Evolutionary conservation across 2,797 vertebrate genomes (phyloP).

Genomic region (Trachops cirrhosus): DNA sequence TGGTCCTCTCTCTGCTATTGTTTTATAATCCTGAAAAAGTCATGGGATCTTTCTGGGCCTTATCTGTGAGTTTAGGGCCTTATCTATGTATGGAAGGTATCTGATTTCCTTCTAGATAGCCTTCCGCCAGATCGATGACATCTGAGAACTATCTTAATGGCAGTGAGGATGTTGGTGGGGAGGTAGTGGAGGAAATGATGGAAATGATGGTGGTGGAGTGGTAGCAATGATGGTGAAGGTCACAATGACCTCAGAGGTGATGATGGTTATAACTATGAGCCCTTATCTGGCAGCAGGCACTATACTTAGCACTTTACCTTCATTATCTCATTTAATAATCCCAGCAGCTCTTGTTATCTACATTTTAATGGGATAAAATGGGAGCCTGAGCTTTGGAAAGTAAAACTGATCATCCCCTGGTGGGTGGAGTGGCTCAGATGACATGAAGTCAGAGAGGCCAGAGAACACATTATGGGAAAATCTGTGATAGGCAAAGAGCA

Average conservation of each 20-base stretch:
- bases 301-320: neutral
- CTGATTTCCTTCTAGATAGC: neutral
- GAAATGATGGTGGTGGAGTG: neutral
- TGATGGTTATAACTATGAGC: neutral
- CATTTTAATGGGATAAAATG: neutral
- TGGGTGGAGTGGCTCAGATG: neutral
- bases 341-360: neutral
- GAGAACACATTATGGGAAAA: neutral
- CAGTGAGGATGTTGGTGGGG: neutral
- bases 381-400: neutral
- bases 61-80: neutral
- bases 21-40: neutral
- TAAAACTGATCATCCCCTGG: neutral
- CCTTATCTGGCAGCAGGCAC: neutral
- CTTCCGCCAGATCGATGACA: neutral
- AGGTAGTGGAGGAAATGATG: rapidly evolving
- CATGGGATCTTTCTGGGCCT: neutral
- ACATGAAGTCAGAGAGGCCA: neutral
- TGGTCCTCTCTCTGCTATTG: neutral
- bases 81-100: neutral
- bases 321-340: neutral
- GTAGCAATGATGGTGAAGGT: neutral
- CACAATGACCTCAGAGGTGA: neutral
- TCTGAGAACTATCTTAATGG: neutral
- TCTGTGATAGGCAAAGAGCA: too few relatives aligned